Evolutionary conservation across 1,140 invertebrate genomes (phyloP).

Genomic region (Cyrtorhinus lividipennis): DNA sequence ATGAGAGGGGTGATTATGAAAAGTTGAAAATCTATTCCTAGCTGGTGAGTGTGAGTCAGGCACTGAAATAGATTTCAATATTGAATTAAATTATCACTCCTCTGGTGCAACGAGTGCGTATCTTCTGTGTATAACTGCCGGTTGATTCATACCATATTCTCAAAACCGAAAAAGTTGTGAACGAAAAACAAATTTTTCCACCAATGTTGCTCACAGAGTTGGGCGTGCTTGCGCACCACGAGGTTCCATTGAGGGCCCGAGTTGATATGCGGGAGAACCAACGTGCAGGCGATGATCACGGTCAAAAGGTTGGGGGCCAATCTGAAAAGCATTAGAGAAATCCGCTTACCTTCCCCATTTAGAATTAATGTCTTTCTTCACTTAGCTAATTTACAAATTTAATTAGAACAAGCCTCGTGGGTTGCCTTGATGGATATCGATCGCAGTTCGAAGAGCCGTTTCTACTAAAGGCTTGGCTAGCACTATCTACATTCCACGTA

Average conservation of each 20-base stretch:
- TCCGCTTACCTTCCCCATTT: not conserved
- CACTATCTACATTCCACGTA: no score
- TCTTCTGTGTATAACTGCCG: no score
- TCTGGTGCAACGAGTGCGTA: no score
- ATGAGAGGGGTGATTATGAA: slow-evolving; percentile 54
- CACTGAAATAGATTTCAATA: slow-evolving; percentile 37
- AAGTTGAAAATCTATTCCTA: slow-evolving; percentile 71
- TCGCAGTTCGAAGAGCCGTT: no score
- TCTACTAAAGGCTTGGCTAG: no score
- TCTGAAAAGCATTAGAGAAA: slow-evolving; percentile 26
- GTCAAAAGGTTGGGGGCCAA: slow-evolving; percentile 39
- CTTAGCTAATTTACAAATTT: no score
- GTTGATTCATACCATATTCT: slow-evolving; percentile 43
- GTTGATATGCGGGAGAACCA: slow-evolving; percentile 39
- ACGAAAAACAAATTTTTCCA: slow-evolving; percentile 53
- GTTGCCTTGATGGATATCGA: no score
- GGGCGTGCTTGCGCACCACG: slow-evolving; percentile 42
- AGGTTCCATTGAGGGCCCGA: slow-evolving; percentile 44
- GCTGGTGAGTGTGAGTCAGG: slow-evolving; percentile 48
- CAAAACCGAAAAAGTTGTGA: slow-evolving; percentile 51
- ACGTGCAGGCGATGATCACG: slow-evolving; percentile 44
- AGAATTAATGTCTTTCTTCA: not conserved
- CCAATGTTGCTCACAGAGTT: slow-evolving; percentile 43
- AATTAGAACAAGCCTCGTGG: no score
- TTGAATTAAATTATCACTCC: not conserved